Evolutionary conservation across 2,888 invertebrate genomes (phyloP).

Genomic region (Caenorhabditis auriculariae): DNA sequence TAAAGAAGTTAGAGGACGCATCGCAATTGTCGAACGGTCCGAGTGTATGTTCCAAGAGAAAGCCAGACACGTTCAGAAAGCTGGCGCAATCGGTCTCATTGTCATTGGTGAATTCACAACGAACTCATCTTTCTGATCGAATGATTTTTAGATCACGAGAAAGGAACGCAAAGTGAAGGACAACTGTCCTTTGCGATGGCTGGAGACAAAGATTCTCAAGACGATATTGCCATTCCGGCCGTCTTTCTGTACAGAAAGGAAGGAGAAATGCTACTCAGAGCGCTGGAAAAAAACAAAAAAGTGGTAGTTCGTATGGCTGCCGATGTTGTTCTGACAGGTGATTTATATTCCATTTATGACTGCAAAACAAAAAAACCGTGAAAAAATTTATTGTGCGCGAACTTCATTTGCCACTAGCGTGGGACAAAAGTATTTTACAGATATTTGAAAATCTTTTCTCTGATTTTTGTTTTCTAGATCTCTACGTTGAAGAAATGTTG

Average conservation of each 20-base stretch:
- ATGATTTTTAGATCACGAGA: constrained; percentile 70
- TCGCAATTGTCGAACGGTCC: constrained; percentile 85
- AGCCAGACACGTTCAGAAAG: constrained; percentile 75
- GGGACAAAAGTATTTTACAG: too few relatives aligned
- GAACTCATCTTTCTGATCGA: neutral
- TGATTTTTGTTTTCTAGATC: constrained; percentile 11
- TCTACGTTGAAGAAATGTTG: constrained; percentile 3
- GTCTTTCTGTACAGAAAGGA: constrained; percentile 51
- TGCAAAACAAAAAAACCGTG: too few relatives aligned
- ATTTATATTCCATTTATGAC: neutral
- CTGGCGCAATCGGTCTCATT: constrained; percentile 82
- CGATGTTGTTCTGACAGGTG: neutral
- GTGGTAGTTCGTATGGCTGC: neutral
- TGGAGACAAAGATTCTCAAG: constrained; percentile 78
- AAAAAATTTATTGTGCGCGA: too few relatives aligned
- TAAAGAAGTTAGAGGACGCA: constrained; percentile 73
- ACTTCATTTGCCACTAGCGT: too few relatives aligned
- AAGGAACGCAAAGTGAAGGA: constrained; percentile 73
- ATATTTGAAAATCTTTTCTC: too few relatives aligned
- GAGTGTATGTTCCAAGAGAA: constrained; percentile 83
- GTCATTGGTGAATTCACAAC: constrained; percentile 69
- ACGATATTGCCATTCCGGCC: constrained; percentile 50
- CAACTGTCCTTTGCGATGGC: constrained; percentile 94
- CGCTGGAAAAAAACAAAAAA: constrained; percentile 7
- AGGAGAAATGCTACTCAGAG: constrained; percentile 14